Percentiles rank a stretch among this genome's conserved stretches.
Evolutionary conservation across 2,888 invertebrate species (phyloP).

Genomic region (Tenodera sinensis): DNA sequence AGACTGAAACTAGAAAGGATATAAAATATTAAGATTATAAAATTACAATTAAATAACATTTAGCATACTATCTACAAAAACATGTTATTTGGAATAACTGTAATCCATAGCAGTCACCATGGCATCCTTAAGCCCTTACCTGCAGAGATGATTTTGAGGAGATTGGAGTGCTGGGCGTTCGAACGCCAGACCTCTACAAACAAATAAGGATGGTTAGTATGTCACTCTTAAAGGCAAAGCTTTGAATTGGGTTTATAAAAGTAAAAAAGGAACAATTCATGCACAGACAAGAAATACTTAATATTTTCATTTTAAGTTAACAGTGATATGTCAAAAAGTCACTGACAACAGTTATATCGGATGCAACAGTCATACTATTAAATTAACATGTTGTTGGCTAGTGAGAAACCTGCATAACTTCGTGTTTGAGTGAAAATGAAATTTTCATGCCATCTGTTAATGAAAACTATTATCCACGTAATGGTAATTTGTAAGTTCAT

Average conservation of each 20-base stretch:
- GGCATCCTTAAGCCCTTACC: constrained; percentile 48
- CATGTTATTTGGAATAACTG: background rate
- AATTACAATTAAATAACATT: background rate
- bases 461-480: too few relatives aligned
- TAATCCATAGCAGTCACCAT: background rate
- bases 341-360: background rate
- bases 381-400: background rate
- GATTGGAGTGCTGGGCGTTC: constrained; percentile 55
- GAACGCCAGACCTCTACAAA: constrained; percentile 47
- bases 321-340: background rate
- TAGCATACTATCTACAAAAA: background rate
- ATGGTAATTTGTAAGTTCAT: too few relatives aligned
- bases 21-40: background rate
- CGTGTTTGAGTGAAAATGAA: too few relatives aligned
- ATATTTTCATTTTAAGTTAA: background rate
- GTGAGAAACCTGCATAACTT: too few relatives aligned
- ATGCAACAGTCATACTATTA: background rate
- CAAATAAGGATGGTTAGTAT: background rate
- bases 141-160: constrained; percentile 61
- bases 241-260: background rate
- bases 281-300: background rate
- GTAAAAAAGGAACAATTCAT: background rate
- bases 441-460: too few relatives aligned
- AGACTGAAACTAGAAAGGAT: background rate
- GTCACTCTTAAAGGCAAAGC: background rate